phyloP scores from a whole-genome alignment of 1,140 invertebrate species.

The Drosophila albomicans region DNA sequence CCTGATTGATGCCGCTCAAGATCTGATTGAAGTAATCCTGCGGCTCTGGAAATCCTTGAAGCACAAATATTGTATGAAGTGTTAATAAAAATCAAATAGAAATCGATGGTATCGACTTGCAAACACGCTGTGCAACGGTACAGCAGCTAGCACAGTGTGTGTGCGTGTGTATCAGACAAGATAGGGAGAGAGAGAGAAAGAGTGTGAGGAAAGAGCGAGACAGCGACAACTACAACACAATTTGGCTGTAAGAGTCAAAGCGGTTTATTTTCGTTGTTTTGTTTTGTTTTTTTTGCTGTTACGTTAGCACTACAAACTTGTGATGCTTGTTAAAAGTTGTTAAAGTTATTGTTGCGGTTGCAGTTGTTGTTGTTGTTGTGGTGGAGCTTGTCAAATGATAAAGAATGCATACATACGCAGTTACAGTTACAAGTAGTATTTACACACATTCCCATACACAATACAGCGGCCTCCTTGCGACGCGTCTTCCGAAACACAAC shows the following conservation, averaged over 20 bases:
- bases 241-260: slow-evolving; percentile 41
- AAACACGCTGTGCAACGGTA: slow-evolving; percentile 25
- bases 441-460: slow-evolving; percentile 63
- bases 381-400: slow-evolving; percentile 5
- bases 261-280: neutral
- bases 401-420: slow-evolving; percentile 56
- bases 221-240: slow-evolving; percentile 52
- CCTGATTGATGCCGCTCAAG: slow-evolving; percentile 90
- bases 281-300: slow-evolving; percentile 36
- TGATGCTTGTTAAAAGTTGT: neutral
- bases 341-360: slow-evolving; percentile 4
- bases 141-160: slow-evolving; percentile 20
- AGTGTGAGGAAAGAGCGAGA: slow-evolving; percentile 1
- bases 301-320: neutral
- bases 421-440: slow-evolving; percentile 54
- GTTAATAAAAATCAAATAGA: slow-evolving; percentile 9
- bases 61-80: slow-evolving; percentile 18
- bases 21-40: slow-evolving; percentile 92
- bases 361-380: slow-evolving; percentile 8
- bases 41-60: slow-evolving; percentile 86
- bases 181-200: neutral
- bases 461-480: slow-evolving; percentile 38
- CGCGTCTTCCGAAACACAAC: slow-evolving; percentile 1
- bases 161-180: neutral
- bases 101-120: too few species aligned